Conservation (phyloP, 2,797 vertebrate species). For the Poliocrania exsul region DNA sequence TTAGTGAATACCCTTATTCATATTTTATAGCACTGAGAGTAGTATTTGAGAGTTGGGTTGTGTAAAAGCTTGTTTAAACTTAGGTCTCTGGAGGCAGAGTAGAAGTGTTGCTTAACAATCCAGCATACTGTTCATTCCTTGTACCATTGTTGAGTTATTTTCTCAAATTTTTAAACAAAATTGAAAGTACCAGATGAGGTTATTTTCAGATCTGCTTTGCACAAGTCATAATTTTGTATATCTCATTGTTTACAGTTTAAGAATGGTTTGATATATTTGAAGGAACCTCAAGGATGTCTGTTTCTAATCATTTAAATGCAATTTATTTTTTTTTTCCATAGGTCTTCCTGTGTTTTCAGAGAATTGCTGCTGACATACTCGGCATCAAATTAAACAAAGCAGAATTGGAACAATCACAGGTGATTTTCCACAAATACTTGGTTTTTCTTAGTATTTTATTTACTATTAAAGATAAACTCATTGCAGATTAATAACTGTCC, state of each 20-base stretch:
- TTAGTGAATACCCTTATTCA: conserved; percentile 49
- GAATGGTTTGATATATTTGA: conserved; percentile 69
- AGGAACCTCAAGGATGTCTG: conserved; percentile 70
- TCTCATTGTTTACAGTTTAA: conserved; percentile 73
- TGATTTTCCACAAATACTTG: conserved; percentile 75
- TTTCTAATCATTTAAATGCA: conserved; percentile 74
- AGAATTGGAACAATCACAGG: conserved; percentile 98
- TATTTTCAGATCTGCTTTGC: conserved; percentile 67
- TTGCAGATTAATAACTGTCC: not conserved
- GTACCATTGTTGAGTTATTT: conserved; percentile 59
- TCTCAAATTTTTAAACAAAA: conserved; percentile 56
- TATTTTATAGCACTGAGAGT: conserved; percentile 13
- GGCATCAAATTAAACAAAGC: conserved; percentile 98
- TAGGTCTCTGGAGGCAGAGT: conserved; percentile 47
- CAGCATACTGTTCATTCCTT: conserved; percentile 30
- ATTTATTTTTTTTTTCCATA: conserved; percentile 78
- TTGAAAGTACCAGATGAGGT: conserved; percentile 53
- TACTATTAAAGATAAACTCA: not conserved
- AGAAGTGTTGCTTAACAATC: conserved; percentile 45
- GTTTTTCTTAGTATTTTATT: not conserved
- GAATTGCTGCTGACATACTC: conserved; percentile 95
- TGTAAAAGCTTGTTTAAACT: conserved; percentile 54
- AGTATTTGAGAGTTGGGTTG: conserved; percentile 8
- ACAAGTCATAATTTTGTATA: conserved; percentile 63
- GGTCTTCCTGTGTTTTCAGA: conserved; percentile 98